Evolutionary conservation across 2,113 vertebrate genomes (phyloP).

Genomic region (Oncorhynchus nerka): DNA sequence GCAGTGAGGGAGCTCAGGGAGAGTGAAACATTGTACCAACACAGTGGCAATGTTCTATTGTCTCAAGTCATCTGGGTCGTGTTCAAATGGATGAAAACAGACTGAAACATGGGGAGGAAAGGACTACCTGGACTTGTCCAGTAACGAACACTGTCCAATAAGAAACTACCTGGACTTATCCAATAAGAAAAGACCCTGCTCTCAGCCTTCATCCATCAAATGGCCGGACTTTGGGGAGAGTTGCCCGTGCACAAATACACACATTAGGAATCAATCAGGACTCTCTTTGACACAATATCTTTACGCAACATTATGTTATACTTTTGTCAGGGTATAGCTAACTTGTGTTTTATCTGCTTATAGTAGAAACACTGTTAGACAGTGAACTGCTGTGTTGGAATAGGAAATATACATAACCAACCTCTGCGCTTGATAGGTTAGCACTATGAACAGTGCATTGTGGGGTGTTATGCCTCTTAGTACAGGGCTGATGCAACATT

Average conservation of each 20-base stretch:
- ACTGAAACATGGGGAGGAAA: no score
- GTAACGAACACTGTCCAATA: neutral
- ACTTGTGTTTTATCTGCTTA: constrained; percentile 1
- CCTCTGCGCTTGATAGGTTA: neutral
- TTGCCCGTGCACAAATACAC: neutral
- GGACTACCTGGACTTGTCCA: no score
- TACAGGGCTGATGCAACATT: neutral
- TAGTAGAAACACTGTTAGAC: neutral
- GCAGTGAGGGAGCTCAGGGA: constrained; percentile 59
- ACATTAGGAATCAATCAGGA: neutral
- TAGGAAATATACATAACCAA: neutral
- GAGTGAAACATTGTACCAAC: no score
- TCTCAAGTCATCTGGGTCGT: no score
- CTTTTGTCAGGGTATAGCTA: neutral
- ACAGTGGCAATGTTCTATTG: no score
- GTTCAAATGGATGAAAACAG: no score
- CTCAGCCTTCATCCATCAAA: neutral
- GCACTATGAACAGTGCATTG: neutral
- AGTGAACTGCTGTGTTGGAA: constrained; percentile 1
- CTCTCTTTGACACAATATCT: neutral
- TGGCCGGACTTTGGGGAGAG: neutral
- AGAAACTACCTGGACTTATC: no score
- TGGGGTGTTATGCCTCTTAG: neutral
- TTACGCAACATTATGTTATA: neutral
- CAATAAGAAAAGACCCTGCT: neutral